Evolutionary conservation across 2,888 invertebrate species (phyloP).

Genomic region (Hypomecis punctinalis): DNA sequence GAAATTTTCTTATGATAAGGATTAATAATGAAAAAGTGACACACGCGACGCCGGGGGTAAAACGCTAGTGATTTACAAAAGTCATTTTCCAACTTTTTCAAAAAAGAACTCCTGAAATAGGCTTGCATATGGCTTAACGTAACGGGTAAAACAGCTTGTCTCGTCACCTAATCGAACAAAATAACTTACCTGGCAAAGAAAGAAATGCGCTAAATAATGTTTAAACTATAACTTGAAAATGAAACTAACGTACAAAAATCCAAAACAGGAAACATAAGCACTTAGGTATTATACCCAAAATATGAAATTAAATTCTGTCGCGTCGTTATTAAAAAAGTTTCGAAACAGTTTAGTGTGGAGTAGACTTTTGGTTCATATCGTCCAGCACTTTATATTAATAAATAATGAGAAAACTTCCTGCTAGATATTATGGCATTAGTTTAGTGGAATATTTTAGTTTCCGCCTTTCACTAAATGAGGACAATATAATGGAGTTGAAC

Average conservation of each 20-base stretch:
- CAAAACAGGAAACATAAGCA: background rate
- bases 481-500: conserved; percentile 5
- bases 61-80: too few species aligned
- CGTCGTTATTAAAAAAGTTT: conserved; percentile 55
- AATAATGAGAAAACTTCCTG: conserved; percentile 48
- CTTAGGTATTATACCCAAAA: background rate
- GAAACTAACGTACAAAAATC: background rate
- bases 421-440: conserved; percentile 19
- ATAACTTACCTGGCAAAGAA: too few species aligned
- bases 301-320: conserved; percentile 26
- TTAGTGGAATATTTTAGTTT: conserved; percentile 28
- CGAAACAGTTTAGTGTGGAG: conserved; percentile 40
- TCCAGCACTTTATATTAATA: conserved; percentile 55
- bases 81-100: too few species aligned
- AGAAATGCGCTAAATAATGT: too few species aligned
- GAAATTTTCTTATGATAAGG: too few species aligned
- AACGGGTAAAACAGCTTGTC: too few species aligned
- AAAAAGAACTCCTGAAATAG: too few species aligned
- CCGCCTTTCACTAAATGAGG: conserved; percentile 16
- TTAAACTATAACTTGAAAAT: too few species aligned
- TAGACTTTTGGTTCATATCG: conserved; percentile 38
- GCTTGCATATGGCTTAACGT: too few species aligned
- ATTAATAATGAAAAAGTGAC: too few species aligned
- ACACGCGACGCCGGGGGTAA: too few species aligned
- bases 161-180: too few species aligned